These are phyloP conservation scores for Gobiocypris rarus DNA, from an alignment of 2,113 vertebrate species.

Conservation along the genomic window DNA sequence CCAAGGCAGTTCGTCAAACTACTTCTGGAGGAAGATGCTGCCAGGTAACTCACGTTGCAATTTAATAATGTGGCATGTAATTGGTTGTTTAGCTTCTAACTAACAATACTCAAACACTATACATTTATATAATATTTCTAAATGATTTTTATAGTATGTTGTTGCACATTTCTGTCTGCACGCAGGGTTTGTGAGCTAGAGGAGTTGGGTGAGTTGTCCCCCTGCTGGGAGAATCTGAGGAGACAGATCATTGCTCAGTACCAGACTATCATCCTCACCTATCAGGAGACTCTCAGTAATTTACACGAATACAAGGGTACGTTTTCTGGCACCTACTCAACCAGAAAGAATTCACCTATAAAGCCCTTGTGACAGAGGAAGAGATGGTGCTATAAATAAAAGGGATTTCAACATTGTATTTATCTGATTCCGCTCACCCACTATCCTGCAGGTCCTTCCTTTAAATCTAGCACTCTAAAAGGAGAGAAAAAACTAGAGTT, in stretches of 20 bases:
- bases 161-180: background rate
- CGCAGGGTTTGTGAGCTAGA: constrained; percentile 95
- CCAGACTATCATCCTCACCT: constrained; percentile 97
- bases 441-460: constrained; percentile 86
- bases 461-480: constrained; percentile 97
- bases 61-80: background rate
- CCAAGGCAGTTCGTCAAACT: constrained; percentile 97
- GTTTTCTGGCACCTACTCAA: constrained; percentile 19
- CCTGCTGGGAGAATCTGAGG: constrained; percentile 96
- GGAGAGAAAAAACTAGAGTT: constrained; percentile 96
- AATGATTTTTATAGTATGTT: background rate
- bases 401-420: background rate
- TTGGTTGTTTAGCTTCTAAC: too few relatives aligned
- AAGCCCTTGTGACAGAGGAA: background rate
- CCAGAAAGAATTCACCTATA: background rate
- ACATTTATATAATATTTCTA: background rate
- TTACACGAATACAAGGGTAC: constrained; percentile 97
- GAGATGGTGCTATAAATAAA: background rate
- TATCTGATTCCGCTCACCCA: background rate
- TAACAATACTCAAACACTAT: background rate
- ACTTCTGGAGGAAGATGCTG: constrained; percentile 93
- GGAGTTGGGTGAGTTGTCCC: constrained; percentile 93
- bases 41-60: constrained; percentile 78
- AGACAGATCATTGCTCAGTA: constrained; percentile 98
- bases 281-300: constrained; percentile 96